These are phyloP conservation scores for Ladona fulva DNA, from an alignment of 1,140 invertebrate species.

Conservation along the genomic window DNA sequence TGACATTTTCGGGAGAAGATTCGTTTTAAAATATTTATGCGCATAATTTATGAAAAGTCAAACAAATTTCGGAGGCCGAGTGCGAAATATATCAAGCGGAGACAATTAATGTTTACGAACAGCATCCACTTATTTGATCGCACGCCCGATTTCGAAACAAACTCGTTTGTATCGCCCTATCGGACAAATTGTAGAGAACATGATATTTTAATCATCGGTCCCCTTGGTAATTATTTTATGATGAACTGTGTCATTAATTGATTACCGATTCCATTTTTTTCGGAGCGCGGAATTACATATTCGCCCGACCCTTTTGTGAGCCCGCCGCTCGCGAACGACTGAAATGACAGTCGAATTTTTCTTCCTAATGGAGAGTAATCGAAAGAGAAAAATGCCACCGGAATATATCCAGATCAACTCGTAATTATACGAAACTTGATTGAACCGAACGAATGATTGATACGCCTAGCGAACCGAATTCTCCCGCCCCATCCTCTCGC, in stretches of 20 bases:
- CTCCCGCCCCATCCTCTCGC: not conserved
- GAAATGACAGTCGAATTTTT: conserved; percentile 10
- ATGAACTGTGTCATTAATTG: not conserved
- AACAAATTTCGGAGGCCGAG: too few relatives aligned
- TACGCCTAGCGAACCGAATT: not conserved
- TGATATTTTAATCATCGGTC: conserved; percentile 6
- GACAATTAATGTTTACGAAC: too few relatives aligned
- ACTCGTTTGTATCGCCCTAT: not conserved
- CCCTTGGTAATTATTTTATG: not conserved
- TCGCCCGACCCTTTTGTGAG: not conserved
- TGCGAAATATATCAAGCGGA: too few relatives aligned
- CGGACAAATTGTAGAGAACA: not conserved
- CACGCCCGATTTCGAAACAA: not conserved
- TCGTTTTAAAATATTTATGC: too few relatives aligned
- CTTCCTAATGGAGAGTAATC: not conserved
- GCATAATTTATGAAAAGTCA: too few relatives aligned
- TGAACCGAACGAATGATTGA: not conserved
- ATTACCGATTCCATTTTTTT: not conserved
- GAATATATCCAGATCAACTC: conserved; percentile 9
- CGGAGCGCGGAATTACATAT: not conserved
- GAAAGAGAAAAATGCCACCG: conserved; percentile 8
- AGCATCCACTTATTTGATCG: too few relatives aligned
- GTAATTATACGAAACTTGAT: conserved; percentile 5
- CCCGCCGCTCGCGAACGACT: not conserved
- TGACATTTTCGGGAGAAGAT: too few relatives aligned